Conservation (phyloP, 2,888 invertebrate genomes). For the Chaitophorus viminalis region DNA sequence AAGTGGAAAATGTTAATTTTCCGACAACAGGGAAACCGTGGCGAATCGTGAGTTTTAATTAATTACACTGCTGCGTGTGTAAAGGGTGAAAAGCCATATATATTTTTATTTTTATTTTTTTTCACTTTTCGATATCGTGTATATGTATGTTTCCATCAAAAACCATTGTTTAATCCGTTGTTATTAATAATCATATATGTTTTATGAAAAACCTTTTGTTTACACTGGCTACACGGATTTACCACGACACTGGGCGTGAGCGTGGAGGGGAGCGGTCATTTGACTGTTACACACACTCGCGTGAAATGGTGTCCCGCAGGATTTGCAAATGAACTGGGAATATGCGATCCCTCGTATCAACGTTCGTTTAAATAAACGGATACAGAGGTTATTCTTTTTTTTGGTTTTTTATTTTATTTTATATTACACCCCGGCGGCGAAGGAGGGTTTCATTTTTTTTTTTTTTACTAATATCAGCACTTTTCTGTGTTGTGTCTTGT, state of each 20-base stretch:
- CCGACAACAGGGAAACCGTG: conserved; percentile 21
- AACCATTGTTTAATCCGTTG: conserved; percentile 47
- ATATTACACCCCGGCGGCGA: conserved; percentile 57
- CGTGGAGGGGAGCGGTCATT: conserved; percentile 30
- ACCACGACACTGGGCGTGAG: not conserved
- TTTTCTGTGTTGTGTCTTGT: conserved; percentile 58
- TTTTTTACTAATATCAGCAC: conserved; percentile 61
- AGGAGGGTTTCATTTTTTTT: conserved; percentile 34
- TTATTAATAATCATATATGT: conserved; percentile 55
- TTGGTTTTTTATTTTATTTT: too few relatives aligned
- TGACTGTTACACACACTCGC: conserved; percentile 47
- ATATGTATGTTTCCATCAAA: conserved; percentile 44
- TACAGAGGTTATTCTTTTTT: conserved; percentile 48
- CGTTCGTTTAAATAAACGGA: conserved; percentile 62
- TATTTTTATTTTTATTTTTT: too few relatives aligned
- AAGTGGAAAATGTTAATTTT: conserved; percentile 37
- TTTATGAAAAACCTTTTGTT: conserved; percentile 56
- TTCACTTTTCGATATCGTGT: conserved; percentile 31
- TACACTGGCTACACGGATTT: conserved; percentile 53
- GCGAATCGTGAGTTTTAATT: conserved; percentile 50
- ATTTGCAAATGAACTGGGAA: conserved; percentile 61
- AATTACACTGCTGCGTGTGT: conserved; percentile 31
- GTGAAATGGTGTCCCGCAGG: conserved; percentile 59
- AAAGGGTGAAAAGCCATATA: conserved; percentile 51
- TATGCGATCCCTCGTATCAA: conserved; percentile 62